Evolutionary conservation across 2,888 invertebrate species (phyloP), one percentile per base, ranked within the genome.

Genomic region (Phengaris alcon): DNA sequence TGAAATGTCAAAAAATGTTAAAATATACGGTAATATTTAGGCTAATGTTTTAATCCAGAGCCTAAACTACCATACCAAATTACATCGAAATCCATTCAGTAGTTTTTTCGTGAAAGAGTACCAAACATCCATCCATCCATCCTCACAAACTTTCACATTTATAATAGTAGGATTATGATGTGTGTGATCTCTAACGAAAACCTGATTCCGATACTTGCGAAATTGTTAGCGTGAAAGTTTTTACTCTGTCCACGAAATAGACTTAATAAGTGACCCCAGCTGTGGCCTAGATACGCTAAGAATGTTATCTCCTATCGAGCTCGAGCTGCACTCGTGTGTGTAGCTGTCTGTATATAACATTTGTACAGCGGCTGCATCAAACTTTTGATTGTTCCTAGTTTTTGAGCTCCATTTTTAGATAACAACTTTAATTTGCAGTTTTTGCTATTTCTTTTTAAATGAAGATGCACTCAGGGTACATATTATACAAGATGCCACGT

Each of bases 321-420:
- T 64, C 64, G 64, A 44, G 64, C 64, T 44, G 64, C 12, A 5
- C 64, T 64, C 6, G 64, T 64, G 64, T 64, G 22, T 10, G 64
- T 64, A 44, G 35, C 35, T 44, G 35, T 10, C 12, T 6, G 35
- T 64, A 64, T 64, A 64, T 64, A 35, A 64, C 59, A 64, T 64
- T 64, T 64, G 64, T 64, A 64, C 64, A 35, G 64, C 64, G 64
- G 64, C 35, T 64, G 64, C 35, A 64, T 64, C 35, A 64, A 64
- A 64, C 64, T 64, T 64, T 64, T 64, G 64, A 64, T 44, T 64
- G 64, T 44, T 12, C 35, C 64, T 64, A 35, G 64, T 64, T 64
- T 64, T 64, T 64, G 35, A 64, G 10, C 64, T 64, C 64, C 64
- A 64, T 64, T 64, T 64, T 64, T 64, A 64, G 64, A 64, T 64